Conservation (phyloP, 2,888 invertebrate species). For the Molanna angustata region DNA sequence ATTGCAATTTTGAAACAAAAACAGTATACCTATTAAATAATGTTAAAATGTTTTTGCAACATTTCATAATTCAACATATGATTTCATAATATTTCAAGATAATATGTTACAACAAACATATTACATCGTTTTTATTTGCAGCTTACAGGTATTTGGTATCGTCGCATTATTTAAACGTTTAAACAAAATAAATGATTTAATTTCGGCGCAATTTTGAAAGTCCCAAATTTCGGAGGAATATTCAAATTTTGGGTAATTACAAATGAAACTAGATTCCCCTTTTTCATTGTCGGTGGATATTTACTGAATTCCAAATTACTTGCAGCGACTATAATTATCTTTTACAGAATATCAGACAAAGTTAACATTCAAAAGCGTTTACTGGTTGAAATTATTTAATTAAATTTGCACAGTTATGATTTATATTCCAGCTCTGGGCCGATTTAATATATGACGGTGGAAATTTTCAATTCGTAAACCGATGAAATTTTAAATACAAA, state of each 20-base stretch:
- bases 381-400: conserved; percentile 33
- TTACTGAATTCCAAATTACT: conserved; percentile 29
- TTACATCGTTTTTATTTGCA: no score
- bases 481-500: conserved; percentile 28
- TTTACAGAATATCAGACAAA: conserved; percentile 24
- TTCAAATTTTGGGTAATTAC: conserved; percentile 27
- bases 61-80: no score
- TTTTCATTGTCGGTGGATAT: conserved; percentile 23
- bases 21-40: no score
- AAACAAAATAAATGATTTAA: no score
- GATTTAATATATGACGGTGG: conserved; percentile 26
- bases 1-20: no score
- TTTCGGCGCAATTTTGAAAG: conserved; percentile 1
- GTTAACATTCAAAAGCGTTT: conserved; percentile 29
- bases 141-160: no score
- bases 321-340: conserved; percentile 30
- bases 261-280: conserved; percentile 17
- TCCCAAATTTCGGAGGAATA: conserved; percentile 1
- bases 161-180: no score
- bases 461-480: conserved; percentile 28
- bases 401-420: conserved; percentile 31
- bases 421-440: conserved; percentile 26
- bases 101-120: no score
- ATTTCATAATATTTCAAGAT: no score
- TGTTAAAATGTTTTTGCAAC: no score